Evolutionary conservation across 2,113 vertebrate genomes (phyloP).

Genomic region (Dasyurus viverrinus): DNA sequence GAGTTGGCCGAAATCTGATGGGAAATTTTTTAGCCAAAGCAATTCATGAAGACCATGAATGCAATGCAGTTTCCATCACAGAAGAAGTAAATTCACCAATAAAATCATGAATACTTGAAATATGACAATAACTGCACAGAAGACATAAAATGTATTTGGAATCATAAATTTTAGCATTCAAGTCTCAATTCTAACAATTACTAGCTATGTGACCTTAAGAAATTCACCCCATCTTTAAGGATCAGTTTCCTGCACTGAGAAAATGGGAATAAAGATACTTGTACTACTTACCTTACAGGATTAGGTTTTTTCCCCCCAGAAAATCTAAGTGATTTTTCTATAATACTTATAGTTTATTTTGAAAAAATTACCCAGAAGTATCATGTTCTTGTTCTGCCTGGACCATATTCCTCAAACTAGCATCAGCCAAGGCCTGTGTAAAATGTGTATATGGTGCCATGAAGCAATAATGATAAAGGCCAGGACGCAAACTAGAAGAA

Average conservation of each 20-base stretch:
- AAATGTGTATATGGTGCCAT: conserved; percentile 99
- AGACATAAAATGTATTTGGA: not conserved
- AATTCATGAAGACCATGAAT: not conserved
- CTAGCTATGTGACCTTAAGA: not conserved
- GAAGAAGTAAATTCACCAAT: not conserved
- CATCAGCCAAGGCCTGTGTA: conserved; percentile 97
- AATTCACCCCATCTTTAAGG: not conserved
- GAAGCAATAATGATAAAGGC: conserved; percentile 98
- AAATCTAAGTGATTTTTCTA: not conserved
- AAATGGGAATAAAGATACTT: not conserved
- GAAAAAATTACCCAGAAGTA: conserved; percentile 89
- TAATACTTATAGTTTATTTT: not conserved
- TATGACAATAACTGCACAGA: not conserved
- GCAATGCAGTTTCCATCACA: not conserved
- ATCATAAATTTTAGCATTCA: not conserved
- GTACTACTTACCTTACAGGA: not conserved
- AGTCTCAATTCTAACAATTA: not conserved
- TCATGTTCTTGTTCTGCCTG: conserved; percentile 95
- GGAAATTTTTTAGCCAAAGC: not conserved
- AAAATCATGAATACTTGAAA: not conserved
- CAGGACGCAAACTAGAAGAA: conserved; percentile 93
- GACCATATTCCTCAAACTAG: conserved; percentile 96
- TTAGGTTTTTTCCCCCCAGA: too few species aligned
- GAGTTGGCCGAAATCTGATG: not conserved
- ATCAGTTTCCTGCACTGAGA: not conserved